Evolutionary conservation across 2,888 invertebrate genomes (phyloP), one percentile per base, ranked within the genome.

Genomic region (Calephelis perditalis): DNA sequence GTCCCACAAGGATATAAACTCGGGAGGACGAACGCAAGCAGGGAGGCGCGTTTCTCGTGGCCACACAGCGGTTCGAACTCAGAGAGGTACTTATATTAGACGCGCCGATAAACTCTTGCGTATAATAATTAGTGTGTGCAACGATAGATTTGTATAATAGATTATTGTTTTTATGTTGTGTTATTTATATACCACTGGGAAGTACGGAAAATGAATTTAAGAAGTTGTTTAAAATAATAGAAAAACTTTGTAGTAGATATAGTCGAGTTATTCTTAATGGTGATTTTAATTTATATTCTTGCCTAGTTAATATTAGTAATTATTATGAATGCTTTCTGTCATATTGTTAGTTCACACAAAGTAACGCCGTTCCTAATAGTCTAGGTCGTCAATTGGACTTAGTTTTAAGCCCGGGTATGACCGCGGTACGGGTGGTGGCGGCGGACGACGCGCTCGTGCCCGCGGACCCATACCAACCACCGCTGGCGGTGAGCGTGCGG

Each of bases 311-410:
- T 59, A 45, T 65, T 5, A 55, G 4, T 35, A 63, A 62, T 58
- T 67, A 63, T 60, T 65, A 57, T 57, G 63, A 67, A 59, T 65
- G 61, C 54, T 63, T 64, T 56, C 36, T 64, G 40, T 40, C 64
- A 35, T 68, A 61, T 58, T 65, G 65, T 62, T 63, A 65, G 37
- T 59, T 67, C 60, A 66, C 61, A 59, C 65, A 67, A 56, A 61
- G 37, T 26, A 69, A 66, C 37, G 59, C 47, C 35, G 57, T 69
- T 15, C 15, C 37, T 26, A 69, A 68, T 57, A 60, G 63, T 57
- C 56, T 61, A 40, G 43, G 37, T 15, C 60, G 66, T 2, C 64
- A 64, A n/a, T 59, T 69, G 9, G 69, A 69, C 56, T 57, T 68
- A 37, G 64, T 68, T 0, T 40, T 68, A 46, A 11, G 46, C n/a